These are phyloP conservation scores for Contarinia nasturtii DNA, from an alignment of 1,140 invertebrate genomes.

Conservation along the genomic window DNA sequence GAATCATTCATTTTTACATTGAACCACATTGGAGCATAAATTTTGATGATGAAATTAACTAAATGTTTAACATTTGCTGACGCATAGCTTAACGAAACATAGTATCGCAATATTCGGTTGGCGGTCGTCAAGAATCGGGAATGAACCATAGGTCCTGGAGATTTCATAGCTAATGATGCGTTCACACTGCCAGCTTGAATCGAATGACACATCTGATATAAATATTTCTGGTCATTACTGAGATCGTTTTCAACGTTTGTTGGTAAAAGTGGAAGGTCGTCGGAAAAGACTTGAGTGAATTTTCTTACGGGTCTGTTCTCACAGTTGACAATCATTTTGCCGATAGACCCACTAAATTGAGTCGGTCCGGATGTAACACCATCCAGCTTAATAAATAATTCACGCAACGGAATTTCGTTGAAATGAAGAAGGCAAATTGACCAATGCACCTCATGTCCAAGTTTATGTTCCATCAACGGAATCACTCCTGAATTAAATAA, in stretches of 20 bases:
- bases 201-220: neutral
- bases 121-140: neutral
- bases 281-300: neutral
- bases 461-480: neutral
- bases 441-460: neutral
- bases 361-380: neutral
- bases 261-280: neutral
- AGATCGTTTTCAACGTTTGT: neutral
- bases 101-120: too few relatives aligned
- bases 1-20: too few relatives aligned
- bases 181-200: neutral
- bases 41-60: too few relatives aligned
- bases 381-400: neutral
- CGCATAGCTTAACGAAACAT: too few relatives aligned
- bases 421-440: neutral
- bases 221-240: neutral
- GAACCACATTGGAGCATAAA: too few relatives aligned
- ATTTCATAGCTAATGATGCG: neutral
- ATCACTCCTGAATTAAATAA: neutral
- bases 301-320: neutral
- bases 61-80: too few relatives aligned
- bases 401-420: neutral
- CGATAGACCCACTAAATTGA: neutral
- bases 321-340: neutral
- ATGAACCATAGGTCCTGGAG: neutral